Percentiles rank a stretch among this genome's conserved stretches.
Conservation (phyloP, 2,113 vertebrate genomes). For the Phyllostomus discolor region DNA sequence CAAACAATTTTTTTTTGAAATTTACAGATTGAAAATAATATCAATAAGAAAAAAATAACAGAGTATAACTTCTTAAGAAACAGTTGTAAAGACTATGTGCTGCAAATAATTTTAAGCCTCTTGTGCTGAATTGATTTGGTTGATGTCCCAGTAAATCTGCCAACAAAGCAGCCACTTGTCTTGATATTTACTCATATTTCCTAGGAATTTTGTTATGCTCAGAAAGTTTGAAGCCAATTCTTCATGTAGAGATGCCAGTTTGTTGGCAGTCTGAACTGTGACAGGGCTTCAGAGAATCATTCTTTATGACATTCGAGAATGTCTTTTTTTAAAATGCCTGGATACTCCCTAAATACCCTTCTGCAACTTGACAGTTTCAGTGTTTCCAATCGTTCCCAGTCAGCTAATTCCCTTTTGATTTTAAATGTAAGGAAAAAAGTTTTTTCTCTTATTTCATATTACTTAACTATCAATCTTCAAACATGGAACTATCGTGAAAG, state of each 20-base stretch:
- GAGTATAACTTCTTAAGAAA: neutral
- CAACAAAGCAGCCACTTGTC: neutral
- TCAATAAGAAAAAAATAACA: neutral
- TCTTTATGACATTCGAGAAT: neutral
- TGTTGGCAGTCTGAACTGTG: neutral
- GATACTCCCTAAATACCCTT: neutral
- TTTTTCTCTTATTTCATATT: neutral
- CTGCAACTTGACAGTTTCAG: neutral
- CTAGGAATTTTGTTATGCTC: neutral
- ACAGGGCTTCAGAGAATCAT: neutral
- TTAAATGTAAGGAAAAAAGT: neutral
- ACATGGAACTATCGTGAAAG: neutral
- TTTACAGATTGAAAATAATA: neutral
- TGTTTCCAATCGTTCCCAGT: neutral
- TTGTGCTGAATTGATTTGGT: constrained; percentile 27
- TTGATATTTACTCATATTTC: constrained; percentile 23
- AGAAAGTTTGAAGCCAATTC: neutral
- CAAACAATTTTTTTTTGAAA: neutral
- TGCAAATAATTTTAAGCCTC: neutral
- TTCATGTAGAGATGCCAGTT: neutral
- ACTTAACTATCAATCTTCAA: neutral
- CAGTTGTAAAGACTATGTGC: neutral
- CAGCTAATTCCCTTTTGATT: neutral
- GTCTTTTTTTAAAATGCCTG: neutral
- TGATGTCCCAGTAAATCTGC: constrained; percentile 12